Evolutionary conservation across 1,140 invertebrate genomes (phyloP).

Genomic region (Drosophila dunni): DNA sequence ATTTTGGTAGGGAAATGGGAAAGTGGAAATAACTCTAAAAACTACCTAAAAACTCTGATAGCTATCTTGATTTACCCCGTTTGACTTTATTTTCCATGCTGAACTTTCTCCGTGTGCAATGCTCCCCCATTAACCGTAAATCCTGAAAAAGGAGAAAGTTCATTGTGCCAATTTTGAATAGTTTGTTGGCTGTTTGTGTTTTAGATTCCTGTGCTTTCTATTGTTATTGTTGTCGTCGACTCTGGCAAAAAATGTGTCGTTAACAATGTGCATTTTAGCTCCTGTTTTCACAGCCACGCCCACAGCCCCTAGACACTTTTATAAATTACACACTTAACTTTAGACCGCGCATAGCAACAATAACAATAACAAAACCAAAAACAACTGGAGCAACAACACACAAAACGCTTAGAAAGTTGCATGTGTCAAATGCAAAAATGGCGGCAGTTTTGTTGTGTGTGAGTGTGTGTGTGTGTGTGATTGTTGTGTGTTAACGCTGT

Average conservation of each 20-base stretch:
- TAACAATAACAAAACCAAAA: constrained; percentile 1
- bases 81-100: not conserved
- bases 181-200: constrained; percentile 17
- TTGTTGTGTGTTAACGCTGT: not conserved
- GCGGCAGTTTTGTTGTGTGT: constrained; percentile 31
- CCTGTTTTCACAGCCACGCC: constrained; percentile 38
- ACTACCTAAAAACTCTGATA: too few relatives aligned
- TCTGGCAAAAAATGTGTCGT: constrained; percentile 64
- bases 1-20: not conserved
- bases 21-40: too few relatives aligned
- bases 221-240: constrained; percentile 25
- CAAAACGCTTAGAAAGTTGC: constrained; percentile 53
- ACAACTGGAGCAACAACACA: constrained; percentile 11
- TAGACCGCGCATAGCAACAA: constrained; percentile 26
- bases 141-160: constrained; percentile 52
- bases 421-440: constrained; percentile 65
- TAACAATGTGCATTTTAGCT: constrained; percentile 59
- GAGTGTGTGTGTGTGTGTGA: constrained; percentile 28
- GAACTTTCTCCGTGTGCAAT: constrained; percentile 28
- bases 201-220: constrained; percentile 44
- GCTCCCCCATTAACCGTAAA: constrained; percentile 53
- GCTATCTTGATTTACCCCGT: too few relatives aligned
- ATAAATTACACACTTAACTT: constrained; percentile 77
- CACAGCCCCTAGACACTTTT: constrained; percentile 57
- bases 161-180: constrained; percentile 68